These are phyloP conservation scores for Rhinoraja longicauda DNA, from an alignment of 2,797 vertebrate genomes.

Conservation along the genomic window DNA sequence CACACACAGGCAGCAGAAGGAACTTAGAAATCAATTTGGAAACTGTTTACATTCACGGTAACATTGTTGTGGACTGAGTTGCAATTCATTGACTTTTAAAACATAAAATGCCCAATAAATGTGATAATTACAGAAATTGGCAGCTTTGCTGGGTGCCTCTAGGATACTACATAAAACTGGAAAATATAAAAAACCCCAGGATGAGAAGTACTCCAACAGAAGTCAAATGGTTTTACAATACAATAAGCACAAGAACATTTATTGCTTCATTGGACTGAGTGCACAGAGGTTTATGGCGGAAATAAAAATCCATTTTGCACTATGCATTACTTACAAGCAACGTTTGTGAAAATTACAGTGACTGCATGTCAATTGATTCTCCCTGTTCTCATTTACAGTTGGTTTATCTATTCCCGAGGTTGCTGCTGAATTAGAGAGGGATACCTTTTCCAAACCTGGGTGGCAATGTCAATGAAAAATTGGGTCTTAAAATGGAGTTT, in stretches of 20 bases:
- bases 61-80: neutral
- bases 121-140: neutral
- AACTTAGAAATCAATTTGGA: neutral
- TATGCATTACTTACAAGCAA: slow-evolving; percentile 40
- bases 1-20: neutral
- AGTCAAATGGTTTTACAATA: neutral
- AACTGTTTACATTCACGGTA: neutral
- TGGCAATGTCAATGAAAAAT: slow-evolving; percentile 54
- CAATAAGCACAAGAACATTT: slow-evolving; percentile 38
- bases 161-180: neutral
- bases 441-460: slow-evolving; percentile 51
- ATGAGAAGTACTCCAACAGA: neutral
- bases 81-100: neutral
- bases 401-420: slow-evolving; percentile 51
- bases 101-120: neutral
- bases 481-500: slow-evolving; percentile 46
- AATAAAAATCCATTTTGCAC: slow-evolving; percentile 48
- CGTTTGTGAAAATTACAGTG: slow-evolving; percentile 40
- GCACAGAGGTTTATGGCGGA: slow-evolving; percentile 39
- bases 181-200: neutral
- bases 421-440: slow-evolving; percentile 55
- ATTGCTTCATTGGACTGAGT: neutral
- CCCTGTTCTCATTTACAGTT: slow-evolving; percentile 55
- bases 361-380: slow-evolving; percentile 48
- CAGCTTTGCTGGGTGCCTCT: neutral